Evolutionary conservation across 2,113 vertebrate species (phyloP), one percentile per base, ranked within the genome.

Genomic region (Bufo gargarizans): DNA sequence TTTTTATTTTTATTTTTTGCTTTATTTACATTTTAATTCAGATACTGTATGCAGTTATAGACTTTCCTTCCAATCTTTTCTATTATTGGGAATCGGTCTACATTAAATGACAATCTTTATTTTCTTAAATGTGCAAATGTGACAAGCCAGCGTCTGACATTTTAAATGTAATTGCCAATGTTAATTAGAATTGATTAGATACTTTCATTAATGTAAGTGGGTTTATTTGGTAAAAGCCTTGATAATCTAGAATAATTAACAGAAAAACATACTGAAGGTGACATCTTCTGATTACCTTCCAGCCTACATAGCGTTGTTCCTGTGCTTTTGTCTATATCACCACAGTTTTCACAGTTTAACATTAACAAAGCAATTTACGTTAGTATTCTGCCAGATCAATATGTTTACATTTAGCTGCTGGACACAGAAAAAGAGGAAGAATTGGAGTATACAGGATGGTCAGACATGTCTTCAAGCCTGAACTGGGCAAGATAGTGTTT

Each of bases 181-280:
- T 72, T 82, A 82, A 88, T 88, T 88, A 82, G 67, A 72, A 88
- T 82, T 82, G 79, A 88, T 88, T 88, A 88, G 67, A 76, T 82
- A 56, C 53, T 71, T 72, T 87, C 50, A 55, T 87, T 87, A 81
- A 22, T 45, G 2, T 81, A 82, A 88, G 53, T 88, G 69, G 22
- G 22, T 63, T 88, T 82, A 82, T 20, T 43, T 82, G 63, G 20
- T 43, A 53, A 71, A 82, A 58, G 79, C 33, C 69, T 63, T 88
- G 79, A 76, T 82, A 13, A 76, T 76, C 55, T 53, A 49, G 43
- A 76, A 88, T 82, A 88, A 88, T 82, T 82, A 88, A 72, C 72
- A 56, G 11, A 88, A 74, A 3, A 4, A 74, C 56, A 76, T 82
- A 49, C 49, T 82, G 59, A 86, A 86, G 85, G 61, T 74, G 56